Evolutionary conservation across 2,797 vertebrate genomes (phyloP).

Genomic region (Anableps anableps): DNA sequence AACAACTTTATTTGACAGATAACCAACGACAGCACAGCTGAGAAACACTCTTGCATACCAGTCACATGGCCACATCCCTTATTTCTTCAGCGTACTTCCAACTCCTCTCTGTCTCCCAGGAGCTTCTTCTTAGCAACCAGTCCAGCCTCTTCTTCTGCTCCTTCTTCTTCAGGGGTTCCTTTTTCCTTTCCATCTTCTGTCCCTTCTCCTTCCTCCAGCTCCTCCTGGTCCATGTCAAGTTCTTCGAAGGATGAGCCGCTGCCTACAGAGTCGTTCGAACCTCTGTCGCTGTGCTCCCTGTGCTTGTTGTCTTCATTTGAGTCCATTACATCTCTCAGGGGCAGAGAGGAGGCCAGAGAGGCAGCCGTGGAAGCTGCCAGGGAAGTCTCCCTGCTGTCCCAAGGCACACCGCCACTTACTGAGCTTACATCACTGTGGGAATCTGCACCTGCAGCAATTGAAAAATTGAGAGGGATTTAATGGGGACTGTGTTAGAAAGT

Average conservation of each 20-base stretch:
- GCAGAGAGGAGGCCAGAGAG: constrained; percentile 75
- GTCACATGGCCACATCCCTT: constrained; percentile 41
- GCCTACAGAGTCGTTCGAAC: constrained; percentile 81
- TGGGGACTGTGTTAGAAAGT: not conserved
- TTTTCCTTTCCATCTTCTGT: constrained; percentile 26
- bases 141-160: constrained; percentile 66
- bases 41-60: constrained; percentile 50
- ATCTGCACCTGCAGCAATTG: constrained; percentile 77
- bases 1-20: constrained; percentile 62
- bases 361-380: constrained; percentile 83
- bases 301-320: constrained; percentile 78
- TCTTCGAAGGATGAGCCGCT: constrained; percentile 98
- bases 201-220: constrained; percentile 64
- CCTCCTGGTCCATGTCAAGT: constrained; percentile 89
- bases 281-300: constrained; percentile 78
- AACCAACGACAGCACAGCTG: constrained; percentile 60
- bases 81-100: constrained; percentile 45
- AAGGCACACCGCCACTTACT: constrained; percentile 83
- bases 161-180: constrained; percentile 58
- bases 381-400: constrained; percentile 88
- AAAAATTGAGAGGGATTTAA: constrained; percentile 2
- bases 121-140: constrained; percentile 59
- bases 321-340: constrained; percentile 73
- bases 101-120: constrained; percentile 82
- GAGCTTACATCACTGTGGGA: constrained; percentile 87